Conservation (phyloP, 2,113 vertebrate species). For the Bucco capensis region DNA sequence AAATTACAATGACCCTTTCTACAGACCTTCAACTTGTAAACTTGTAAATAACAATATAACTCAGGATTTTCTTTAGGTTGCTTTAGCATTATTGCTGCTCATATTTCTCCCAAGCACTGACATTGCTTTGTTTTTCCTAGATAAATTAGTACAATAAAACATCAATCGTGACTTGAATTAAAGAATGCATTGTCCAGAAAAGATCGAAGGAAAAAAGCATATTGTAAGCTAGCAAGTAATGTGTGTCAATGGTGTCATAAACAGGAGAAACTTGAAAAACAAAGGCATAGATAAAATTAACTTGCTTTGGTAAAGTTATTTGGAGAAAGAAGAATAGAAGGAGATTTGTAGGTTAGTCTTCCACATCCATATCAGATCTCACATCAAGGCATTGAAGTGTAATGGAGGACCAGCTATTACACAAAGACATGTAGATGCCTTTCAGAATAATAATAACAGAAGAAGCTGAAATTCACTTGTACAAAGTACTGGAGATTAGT, state of each 20-base stretch:
- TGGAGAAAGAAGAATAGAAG: neutral
- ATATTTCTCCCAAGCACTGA: neutral
- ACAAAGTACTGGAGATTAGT: neutral
- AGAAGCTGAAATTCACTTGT: neutral
- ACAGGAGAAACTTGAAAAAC: neutral
- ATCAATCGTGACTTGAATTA: neutral
- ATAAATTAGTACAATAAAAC: neutral
- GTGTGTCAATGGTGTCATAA: neutral
- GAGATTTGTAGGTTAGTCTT: neutral
- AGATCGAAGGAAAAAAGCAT: neutral
- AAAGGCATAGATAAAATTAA: neutral
- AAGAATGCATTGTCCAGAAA: neutral
- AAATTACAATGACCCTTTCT: neutral
- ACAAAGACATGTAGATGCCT: neutral
- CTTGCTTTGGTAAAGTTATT: neutral
- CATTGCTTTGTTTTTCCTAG: neutral
- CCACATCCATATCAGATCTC: too few species aligned
- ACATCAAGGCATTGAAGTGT: too few species aligned
- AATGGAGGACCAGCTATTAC: neutral
- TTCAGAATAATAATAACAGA: neutral
- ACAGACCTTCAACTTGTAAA: neutral
- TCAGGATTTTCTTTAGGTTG: neutral
- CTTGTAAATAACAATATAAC: neutral
- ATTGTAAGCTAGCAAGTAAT: neutral
- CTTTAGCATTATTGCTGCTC: neutral